phyloP scores from a whole-genome alignment of 2,888 invertebrate genomes.

The Pachydiplax longipennis region DNA sequence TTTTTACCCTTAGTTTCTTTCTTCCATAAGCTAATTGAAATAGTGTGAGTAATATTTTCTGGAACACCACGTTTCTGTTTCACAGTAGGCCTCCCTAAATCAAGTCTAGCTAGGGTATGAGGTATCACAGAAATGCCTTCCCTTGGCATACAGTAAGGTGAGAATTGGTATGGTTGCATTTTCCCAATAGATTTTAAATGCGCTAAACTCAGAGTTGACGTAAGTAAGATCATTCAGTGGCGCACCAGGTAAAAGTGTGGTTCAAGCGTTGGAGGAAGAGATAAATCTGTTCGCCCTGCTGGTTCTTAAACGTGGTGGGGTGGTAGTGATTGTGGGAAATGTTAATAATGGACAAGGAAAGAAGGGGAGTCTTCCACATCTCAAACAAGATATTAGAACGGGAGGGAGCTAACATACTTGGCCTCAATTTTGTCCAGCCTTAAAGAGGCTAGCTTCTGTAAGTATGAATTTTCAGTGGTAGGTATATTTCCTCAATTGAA shows the following conservation, averaged over 20 bases:
- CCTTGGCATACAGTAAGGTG: not conserved
- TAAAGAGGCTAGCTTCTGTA: conserved; percentile 41
- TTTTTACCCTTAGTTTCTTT: not conserved
- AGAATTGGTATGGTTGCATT: conserved; percentile 36
- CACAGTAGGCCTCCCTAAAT: conserved; percentile 13
- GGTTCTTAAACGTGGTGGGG: not conserved
- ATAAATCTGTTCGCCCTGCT: conserved; percentile 9
- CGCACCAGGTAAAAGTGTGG: conserved; percentile 64
- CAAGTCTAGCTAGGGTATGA: conserved; percentile 30
- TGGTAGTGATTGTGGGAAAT: conserved; percentile 11
- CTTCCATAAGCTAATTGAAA: not conserved
- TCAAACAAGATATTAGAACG: conserved; percentile 42
- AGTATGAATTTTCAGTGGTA: conserved; percentile 40
- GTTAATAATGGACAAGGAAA: conserved; percentile 17
- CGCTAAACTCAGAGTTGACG: conserved; percentile 53
- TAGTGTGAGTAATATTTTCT: not conserved
- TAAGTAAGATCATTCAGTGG: conserved; percentile 62
- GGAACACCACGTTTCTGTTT: conserved; percentile 36
- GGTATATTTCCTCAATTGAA: conserved; percentile 40
- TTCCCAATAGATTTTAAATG: conserved; percentile 15
- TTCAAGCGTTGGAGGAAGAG: conserved; percentile 37
- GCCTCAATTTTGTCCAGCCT: conserved; percentile 42
- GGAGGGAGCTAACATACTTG: conserved; percentile 42
- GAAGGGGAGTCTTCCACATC: conserved; percentile 26
- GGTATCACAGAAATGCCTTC: not conserved